These are phyloP conservation scores for Diaprepes abbreviatus DNA, from an alignment of 2,888 invertebrate species.

Conservation along the genomic window DNA sequence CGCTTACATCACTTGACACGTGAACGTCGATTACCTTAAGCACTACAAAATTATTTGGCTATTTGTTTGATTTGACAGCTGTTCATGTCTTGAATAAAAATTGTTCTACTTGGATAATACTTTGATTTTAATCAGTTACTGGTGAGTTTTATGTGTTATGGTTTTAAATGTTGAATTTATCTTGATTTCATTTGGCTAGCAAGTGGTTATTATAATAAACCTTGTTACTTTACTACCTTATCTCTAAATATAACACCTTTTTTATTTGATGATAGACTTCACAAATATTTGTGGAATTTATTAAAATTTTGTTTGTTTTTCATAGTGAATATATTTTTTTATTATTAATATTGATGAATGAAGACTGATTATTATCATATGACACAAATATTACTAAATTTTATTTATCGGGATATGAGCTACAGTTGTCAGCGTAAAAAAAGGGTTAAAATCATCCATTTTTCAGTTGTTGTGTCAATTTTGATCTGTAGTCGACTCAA, in stretches of 20 bases:
- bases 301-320: too few species aligned
- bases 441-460: too few species aligned
- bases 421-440: too few species aligned
- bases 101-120: slow-evolving; percentile 24
- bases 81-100: slow-evolving; percentile 21
- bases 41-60: slow-evolving; percentile 24
- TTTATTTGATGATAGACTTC: not conserved
- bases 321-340: too few species aligned
- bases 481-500: too few species aligned
- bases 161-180: slow-evolving; percentile 1
- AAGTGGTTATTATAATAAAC: not conserved
- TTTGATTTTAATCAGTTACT: slow-evolving; percentile 13
- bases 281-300: not conserved
- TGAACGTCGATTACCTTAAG: slow-evolving; percentile 24
- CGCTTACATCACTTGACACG: slow-evolving; percentile 31
- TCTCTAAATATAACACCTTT: not conserved
- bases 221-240: not conserved
- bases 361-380: too few species aligned
- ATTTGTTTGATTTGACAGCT: slow-evolving; percentile 36
- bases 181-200: not conserved
- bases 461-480: too few species aligned
- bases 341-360: too few species aligned
- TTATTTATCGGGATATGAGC: too few species aligned
- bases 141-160: slow-evolving; percentile 15
- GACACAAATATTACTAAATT: too few species aligned